Evolutionary conservation across 1,140 invertebrate genomes (phyloP), one percentile per base, ranked within the genome.

Genomic region (Rhyzopertha dominica): DNA sequence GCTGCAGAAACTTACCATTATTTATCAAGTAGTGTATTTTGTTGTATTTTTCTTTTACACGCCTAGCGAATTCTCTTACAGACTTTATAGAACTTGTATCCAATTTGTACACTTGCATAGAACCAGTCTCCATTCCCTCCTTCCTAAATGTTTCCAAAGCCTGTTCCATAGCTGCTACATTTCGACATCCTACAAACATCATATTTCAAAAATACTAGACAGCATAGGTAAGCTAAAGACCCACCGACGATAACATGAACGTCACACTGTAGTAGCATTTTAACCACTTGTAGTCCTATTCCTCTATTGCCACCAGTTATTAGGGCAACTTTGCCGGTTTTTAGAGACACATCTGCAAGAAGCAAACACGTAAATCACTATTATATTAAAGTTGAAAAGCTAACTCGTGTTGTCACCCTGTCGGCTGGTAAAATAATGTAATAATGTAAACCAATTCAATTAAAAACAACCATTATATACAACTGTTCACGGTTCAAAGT

Each of bases 221-320:
- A n/a, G n/a, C n/a, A n/a, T n/a, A n/a, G n/a, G n/a, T n/a, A n/a
- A n/a, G n/a, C n/a, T n/a, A n/a, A n/a, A n/a, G n/a, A 39, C 68
- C 71, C 76, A 87, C 87, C 90, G 61, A 95, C 84, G 46, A 95
- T 75, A 24, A 95, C 87, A 61, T 79, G 79, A 71, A 91, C 84
- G 49, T 90, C 83, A 63, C 82, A 82, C 59, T 85, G 71, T 16
- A 92, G 63, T 13, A 95, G 69, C 65, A 83, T 82, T 63, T 82
- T 81, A 8, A 89, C 81, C 10, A 92, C 78, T 67, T 84, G 76
- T n/a, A 75, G 71, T 10, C 90, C 92, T 59, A 96, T 93, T 12
- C 92, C 91, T 53, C 85, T 71, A 18, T 84, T 81, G 8, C 90
- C 91, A 42, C 91, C 92, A 5, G 91, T 95, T 28, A 95, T 80